These are phyloP conservation scores for Drosophila nr. perissopoda DNA, from an alignment of 2,888 invertebrate genomes.

Conservation along the genomic window DNA sequence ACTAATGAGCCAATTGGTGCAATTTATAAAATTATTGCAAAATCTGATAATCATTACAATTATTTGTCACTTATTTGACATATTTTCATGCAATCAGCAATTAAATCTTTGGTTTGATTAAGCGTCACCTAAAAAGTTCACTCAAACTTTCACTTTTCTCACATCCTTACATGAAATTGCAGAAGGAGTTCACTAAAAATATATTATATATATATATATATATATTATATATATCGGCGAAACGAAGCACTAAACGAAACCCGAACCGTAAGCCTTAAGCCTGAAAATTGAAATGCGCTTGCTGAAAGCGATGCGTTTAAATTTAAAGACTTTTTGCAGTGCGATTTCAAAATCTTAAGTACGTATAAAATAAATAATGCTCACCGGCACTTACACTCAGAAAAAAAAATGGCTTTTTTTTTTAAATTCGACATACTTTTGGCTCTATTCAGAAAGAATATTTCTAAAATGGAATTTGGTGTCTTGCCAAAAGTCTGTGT, in stretches of 20 bases:
- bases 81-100: constrained; percentile 1
- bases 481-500: not conserved
- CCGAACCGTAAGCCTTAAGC: constrained; percentile 29
- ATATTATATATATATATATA: not conserved
- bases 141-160: not conserved
- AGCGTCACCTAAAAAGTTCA: not conserved
- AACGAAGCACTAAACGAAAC: not conserved
- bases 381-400: constrained; percentile 21
- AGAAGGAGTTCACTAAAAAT: not conserved
- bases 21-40: constrained; percentile 29
- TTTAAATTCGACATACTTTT: not conserved
- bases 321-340: constrained; percentile 65
- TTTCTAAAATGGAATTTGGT: not conserved
- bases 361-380: constrained; percentile 51
- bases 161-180: constrained; percentile 37
- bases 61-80: constrained; percentile 20
- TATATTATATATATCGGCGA: not conserved
- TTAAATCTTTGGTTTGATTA: not conserved
- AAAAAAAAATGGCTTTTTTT: not conserved
- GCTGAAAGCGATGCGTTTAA: constrained; percentile 32
- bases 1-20: constrained; percentile 25
- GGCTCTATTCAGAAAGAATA: not conserved
- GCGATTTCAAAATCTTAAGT: constrained; percentile 31
- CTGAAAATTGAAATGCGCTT: constrained; percentile 50
- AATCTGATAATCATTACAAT: constrained; percentile 17